These are phyloP conservation scores for Engystomops pustulosus DNA, from an alignment of 2,113 vertebrate genomes.

Conservation along the genomic window DNA sequence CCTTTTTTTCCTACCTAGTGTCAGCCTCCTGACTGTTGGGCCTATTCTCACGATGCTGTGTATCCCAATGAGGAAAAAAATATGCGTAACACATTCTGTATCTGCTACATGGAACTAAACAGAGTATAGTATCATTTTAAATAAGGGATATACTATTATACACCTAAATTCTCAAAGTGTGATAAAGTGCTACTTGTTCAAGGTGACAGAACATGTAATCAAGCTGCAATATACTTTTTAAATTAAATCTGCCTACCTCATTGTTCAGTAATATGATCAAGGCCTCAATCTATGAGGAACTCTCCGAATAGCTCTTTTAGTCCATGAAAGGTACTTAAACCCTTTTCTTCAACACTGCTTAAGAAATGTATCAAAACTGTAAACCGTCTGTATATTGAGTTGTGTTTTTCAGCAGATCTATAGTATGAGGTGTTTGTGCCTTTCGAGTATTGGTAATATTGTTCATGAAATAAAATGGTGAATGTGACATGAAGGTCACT, in stretches of 20 bases:
- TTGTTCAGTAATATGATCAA: neutral
- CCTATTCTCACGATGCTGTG: too few species aligned
- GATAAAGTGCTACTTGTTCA: too few species aligned
- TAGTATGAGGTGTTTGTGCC: constrained; percentile 14
- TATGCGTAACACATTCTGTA: too few species aligned
- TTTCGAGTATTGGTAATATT: neutral
- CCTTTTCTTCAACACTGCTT: neutral
- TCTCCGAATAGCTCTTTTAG: neutral
- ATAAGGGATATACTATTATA: too few species aligned
- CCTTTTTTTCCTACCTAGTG: too few species aligned
- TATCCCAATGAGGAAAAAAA: too few species aligned
- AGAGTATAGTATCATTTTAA: too few species aligned
- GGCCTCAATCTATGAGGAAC: neutral
- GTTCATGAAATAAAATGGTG: constrained; percentile 11
- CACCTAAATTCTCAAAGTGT: too few species aligned
- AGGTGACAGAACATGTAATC: neutral
- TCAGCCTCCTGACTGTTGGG: too few species aligned
- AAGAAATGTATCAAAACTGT: neutral
- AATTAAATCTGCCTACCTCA: neutral
- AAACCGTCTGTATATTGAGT: neutral
- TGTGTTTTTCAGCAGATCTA: constrained; percentile 19
- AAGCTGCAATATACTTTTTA: neutral
- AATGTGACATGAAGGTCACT: constrained; percentile 36
- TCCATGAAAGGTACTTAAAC: neutral
- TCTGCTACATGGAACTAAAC: too few species aligned